Evolutionary conservation across 2,797 vertebrate genomes (phyloP).

Genomic region (Botia kubotai): DNA sequence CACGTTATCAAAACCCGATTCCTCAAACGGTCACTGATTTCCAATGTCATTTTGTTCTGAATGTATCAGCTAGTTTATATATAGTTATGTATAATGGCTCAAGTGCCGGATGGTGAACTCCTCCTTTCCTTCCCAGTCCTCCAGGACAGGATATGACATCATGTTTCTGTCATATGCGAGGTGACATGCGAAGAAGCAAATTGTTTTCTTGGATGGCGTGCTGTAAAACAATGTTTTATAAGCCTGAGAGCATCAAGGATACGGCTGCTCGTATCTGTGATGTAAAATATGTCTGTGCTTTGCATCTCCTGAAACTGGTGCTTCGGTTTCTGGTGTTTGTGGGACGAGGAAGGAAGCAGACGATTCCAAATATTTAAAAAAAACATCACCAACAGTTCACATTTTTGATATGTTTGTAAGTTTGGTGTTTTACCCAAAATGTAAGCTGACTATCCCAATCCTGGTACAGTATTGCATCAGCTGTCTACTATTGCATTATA

Average conservation of each 20-base stretch:
- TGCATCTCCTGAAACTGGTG: constrained; percentile 59
- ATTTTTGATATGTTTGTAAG: background rate
- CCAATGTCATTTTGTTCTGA: background rate
- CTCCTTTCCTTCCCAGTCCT: constrained; percentile 73
- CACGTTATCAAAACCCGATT: constrained; percentile 25
- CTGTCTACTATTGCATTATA: background rate
- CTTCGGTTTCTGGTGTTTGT: constrained; percentile 49
- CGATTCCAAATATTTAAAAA: constrained; percentile 32
- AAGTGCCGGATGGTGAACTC: constrained; percentile 45
- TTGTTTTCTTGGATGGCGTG: constrained; percentile 24
- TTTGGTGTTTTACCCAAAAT: background rate
- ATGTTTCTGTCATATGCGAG: constrained; percentile 40
- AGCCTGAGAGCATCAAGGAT: background rate
- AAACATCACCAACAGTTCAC: constrained; percentile 1
- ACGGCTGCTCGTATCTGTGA: constrained; percentile 36
- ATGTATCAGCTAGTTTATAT: constrained; percentile 67
- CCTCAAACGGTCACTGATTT: background rate
- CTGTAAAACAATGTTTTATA: constrained; percentile 8
- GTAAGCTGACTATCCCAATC: too few species aligned
- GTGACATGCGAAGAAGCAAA: background rate
- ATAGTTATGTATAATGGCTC: constrained; percentile 53
- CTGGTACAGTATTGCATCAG: background rate
- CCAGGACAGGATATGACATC: constrained; percentile 70
- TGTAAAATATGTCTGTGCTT: constrained; percentile 64
- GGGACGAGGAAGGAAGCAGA: constrained; percentile 24